These are phyloP conservation scores for Neopelma chrysocephalum DNA, from an alignment of 2,797 vertebrate species.

Conservation along the genomic window DNA sequence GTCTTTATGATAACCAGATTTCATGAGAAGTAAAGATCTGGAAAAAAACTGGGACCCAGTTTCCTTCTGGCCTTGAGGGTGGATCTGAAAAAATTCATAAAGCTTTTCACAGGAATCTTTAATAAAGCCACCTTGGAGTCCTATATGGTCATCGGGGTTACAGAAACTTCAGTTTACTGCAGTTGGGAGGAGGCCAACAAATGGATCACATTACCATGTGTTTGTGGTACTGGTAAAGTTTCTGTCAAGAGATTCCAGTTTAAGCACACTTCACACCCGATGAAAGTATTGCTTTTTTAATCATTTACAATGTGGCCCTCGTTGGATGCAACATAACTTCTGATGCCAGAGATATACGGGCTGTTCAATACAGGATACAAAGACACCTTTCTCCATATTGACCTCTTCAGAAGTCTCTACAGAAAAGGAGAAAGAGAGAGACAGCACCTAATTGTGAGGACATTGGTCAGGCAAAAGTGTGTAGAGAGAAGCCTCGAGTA, in stretches of 20 bases:
- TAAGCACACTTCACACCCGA: neutral
- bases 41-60: neutral
- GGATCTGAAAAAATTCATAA: neutral
- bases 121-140: neutral
- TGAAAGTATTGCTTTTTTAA: constrained; percentile 37
- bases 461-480: neutral
- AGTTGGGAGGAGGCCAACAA: neutral
- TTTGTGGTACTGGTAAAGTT: neutral
- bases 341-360: neutral
- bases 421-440: neutral
- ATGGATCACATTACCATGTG: neutral
- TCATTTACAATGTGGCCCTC: neutral
- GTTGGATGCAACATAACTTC: neutral
- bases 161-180: neutral
- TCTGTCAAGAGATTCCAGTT: constrained; percentile 17
- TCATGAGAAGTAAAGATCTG: constrained; percentile 5
- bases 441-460: neutral
- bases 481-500: neutral
- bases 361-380: neutral
- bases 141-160: fast-evolving
- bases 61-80: neutral
- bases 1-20: constrained; percentile 20
- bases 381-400: neutral
- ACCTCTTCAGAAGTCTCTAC: neutral
- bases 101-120: neutral